Conservation (phyloP, 2,113 vertebrate species). For the Pithys albifrons region DNA sequence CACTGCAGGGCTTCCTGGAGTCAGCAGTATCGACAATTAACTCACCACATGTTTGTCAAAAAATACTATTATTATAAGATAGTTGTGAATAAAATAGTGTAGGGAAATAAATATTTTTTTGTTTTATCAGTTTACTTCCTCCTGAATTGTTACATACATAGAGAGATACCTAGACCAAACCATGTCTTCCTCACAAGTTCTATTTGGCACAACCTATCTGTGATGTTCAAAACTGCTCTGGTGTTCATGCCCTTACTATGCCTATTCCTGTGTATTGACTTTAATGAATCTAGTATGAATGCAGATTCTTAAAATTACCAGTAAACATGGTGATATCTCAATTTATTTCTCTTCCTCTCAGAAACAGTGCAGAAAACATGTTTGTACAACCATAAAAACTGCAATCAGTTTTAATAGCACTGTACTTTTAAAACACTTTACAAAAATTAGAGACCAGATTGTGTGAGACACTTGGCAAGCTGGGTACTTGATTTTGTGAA, state of each 20-base stretch:
- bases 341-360: not conserved
- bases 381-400: not conserved
- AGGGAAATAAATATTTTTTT: not conserved
- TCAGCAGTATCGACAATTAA: not conserved
- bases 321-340: not conserved
- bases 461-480: not conserved
- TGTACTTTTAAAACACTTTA: not conserved
- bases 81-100: not conserved
- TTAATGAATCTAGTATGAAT: not conserved
- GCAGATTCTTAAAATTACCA: not conserved
- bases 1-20: not conserved
- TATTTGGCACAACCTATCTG: not conserved
- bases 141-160: not conserved
- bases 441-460: not conserved
- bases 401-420: not conserved
- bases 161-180: not conserved
- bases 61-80: not conserved
- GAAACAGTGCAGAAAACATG: not conserved
- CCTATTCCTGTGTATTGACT: not conserved
- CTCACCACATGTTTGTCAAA: not conserved
- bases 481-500: constrained; percentile 1
- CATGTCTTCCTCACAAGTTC: not conserved
- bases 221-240: not conserved
- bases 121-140: not conserved
- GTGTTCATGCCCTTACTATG: not conserved